Evolutionary conservation across 2,888 invertebrate genomes (phyloP).

Genomic region (Perdita meconis): DNA sequence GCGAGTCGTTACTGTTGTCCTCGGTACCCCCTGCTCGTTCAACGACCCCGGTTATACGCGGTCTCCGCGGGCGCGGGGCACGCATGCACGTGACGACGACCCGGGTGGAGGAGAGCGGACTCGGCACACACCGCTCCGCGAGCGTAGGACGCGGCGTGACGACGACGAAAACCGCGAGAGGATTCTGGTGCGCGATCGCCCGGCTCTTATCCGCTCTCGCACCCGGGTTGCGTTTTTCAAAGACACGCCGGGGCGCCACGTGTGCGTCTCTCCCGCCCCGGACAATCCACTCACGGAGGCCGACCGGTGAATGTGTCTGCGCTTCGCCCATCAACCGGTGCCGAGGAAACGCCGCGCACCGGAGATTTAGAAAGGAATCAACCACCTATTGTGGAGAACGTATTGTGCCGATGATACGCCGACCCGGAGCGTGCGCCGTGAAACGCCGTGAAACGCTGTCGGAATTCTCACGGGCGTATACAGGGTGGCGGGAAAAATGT

Average conservation of each 20-base stretch:
- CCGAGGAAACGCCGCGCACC: slow-evolving; percentile 32
- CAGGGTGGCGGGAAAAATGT: no score
- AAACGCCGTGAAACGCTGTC: neutral
- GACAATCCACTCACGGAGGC: slow-evolving; percentile 27
- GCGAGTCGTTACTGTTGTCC: slow-evolving; percentile 70
- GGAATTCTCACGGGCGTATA: slow-evolving; percentile 43
- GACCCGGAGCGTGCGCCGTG: neutral
- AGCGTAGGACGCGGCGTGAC: slow-evolving; percentile 45
- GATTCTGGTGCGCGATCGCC: slow-evolving; percentile 23
- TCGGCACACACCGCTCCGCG: slow-evolving; percentile 28
- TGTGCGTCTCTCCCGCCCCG: slow-evolving; percentile 4
- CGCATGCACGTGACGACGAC: slow-evolving; percentile 67
- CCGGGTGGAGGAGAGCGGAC: no score
- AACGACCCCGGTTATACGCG: slow-evolving; percentile 77
- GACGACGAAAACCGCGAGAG: slow-evolving; percentile 54
- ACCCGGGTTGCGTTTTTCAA: no score
- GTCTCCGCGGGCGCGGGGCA: slow-evolving; percentile 52
- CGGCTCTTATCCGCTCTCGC: slow-evolving; percentile 22
- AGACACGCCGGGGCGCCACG: slow-evolving; percentile 8
- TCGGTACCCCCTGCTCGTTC: slow-evolving; percentile 80
- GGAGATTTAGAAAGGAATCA: slow-evolving; percentile 62
- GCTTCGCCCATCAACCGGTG: slow-evolving; percentile 25
- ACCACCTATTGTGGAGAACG: slow-evolving; percentile 58
- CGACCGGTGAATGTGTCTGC: slow-evolving; percentile 35
- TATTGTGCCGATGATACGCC: slow-evolving; percentile 44